Conservation (phyloP, 2,113 vertebrate species). For the Heterocephalus glaber region DNA sequence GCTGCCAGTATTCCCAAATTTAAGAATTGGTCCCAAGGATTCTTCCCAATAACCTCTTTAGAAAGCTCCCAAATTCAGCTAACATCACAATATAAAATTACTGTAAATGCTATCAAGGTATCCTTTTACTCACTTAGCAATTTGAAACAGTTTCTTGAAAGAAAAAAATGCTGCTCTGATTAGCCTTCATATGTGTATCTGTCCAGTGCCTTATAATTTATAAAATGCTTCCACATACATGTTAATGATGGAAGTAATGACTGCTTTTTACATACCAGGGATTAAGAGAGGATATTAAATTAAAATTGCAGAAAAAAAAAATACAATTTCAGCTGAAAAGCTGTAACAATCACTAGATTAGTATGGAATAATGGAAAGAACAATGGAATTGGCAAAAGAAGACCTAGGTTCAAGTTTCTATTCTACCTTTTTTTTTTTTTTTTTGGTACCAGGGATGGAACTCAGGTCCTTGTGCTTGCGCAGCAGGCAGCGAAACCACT, state of each 20-base stretch:
- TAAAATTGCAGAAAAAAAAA: neutral
- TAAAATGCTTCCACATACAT: neutral
- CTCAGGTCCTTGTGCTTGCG: too few relatives aligned
- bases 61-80: neutral
- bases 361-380: neutral
- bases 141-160: neutral
- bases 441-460: too few relatives aligned
- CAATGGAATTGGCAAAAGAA: neutral
- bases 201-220: neutral
- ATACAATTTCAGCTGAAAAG: constrained; percentile 8
- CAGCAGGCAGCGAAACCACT: too few relatives aligned
- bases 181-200: constrained; percentile 16
- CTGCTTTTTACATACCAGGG: constrained; percentile 9
- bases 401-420: neutral
- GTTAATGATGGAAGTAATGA: neutral
- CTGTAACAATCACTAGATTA: neutral
- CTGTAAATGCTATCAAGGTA: neutral
- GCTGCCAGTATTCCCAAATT: neutral
- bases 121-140: neutral
- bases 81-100: neutral
- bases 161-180: neutral
- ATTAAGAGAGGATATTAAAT: constrained; percentile 21
- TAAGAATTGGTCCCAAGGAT: constrained; percentile 12
- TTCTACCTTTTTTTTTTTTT: too few relatives aligned
- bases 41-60: neutral